A percentile compares a stretch with the other conserved stretches of the same genome.
Conservation (phyloP, 2,888 invertebrate species). For the Dryocosmus kuriphilus region DNA sequence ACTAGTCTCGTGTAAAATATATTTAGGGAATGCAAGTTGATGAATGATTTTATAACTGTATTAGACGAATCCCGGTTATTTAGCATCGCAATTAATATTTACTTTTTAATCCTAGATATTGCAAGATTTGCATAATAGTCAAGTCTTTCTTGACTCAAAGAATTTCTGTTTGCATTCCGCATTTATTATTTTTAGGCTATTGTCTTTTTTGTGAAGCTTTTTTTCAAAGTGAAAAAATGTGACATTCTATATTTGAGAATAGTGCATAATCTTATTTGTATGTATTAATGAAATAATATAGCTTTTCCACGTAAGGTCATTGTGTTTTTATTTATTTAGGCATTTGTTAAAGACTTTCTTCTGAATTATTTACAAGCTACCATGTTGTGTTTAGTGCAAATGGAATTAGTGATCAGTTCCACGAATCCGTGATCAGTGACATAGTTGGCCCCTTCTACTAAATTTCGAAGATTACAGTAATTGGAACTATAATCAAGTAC, state of each 20-base stretch:
- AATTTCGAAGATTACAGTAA: constrained; percentile 66
- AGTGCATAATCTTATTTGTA: background rate
- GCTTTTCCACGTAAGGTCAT: background rate
- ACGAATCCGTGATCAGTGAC: constrained; percentile 55
- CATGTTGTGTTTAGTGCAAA: constrained; percentile 66
- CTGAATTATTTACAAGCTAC: constrained; percentile 54
- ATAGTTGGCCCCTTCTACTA: constrained; percentile 59
- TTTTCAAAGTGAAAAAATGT: background rate
- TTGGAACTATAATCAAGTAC: constrained; percentile 66
- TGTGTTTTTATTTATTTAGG: background rate
- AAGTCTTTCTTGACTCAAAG: too few relatives aligned
- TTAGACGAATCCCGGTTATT: background rate
- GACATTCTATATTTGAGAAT: background rate
- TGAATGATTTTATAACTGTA: background rate
- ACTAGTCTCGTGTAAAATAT: background rate
- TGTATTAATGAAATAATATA: background rate
- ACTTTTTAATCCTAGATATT: background rate
- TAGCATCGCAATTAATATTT: background rate
- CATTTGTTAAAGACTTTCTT: background rate
- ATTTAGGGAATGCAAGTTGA: background rate
- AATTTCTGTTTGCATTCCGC: background rate
- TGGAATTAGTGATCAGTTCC: constrained; percentile 58
- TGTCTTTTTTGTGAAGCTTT: background rate
- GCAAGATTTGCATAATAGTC: background rate
- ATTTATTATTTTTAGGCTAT: background rate